These are phyloP conservation scores for Tragelaphus imberbis DNA, from an alignment of 2,113 vertebrate species.

Conservation along the genomic window DNA sequence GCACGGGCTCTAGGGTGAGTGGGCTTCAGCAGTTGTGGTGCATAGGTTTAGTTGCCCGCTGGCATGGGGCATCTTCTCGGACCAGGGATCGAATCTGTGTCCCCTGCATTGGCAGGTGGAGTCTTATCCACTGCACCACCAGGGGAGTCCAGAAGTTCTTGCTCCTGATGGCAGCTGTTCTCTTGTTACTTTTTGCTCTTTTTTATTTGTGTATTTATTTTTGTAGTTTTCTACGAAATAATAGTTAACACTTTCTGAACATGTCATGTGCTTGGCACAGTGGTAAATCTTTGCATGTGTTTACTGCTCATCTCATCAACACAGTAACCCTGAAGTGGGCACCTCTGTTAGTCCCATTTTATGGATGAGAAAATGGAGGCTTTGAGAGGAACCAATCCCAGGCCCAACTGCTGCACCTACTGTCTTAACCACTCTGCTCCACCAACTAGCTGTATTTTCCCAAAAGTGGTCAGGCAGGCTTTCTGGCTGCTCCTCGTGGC, in stretches of 20 bases:
- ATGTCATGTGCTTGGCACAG: rapidly evolving
- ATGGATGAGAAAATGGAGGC: not conserved
- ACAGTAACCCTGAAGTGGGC: not conserved
- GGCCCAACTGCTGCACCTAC: not conserved
- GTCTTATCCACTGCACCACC: not conserved
- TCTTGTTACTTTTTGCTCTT: not conserved
- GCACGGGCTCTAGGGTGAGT: not conserved
- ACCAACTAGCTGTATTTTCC: not conserved
- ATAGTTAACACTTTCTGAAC: not conserved
- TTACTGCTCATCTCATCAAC: not conserved
- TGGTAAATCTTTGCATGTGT: not conserved
- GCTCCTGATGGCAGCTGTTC: not conserved
- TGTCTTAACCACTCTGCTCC: not conserved
- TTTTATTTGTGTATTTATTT: not conserved
- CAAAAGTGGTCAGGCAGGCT: not conserved
- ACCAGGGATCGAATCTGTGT: not conserved
- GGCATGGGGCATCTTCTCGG: not conserved
- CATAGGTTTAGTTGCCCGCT: not conserved
- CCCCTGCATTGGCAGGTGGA: not conserved
- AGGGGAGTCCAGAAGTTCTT: not conserved
- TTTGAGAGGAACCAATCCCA: not conserved
- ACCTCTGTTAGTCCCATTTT: not conserved
- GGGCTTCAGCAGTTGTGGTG: not conserved
- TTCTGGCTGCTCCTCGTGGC: not conserved
- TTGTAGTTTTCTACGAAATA: not conserved